phyloP scores from a whole-genome alignment of 2,113 vertebrate species.

The Mohoua ochrocephala region DNA sequence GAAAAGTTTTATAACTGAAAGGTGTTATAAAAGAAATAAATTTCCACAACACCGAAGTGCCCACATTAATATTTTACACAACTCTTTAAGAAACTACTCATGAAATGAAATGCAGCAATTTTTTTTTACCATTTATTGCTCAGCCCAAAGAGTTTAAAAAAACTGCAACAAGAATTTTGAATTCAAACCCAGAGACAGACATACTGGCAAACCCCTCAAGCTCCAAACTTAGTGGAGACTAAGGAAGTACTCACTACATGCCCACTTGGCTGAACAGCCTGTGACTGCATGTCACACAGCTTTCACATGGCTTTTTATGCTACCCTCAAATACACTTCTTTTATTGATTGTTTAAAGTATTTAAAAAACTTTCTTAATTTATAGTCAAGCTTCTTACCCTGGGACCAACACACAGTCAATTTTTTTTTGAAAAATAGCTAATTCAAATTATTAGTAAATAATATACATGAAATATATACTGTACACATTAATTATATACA shows the following conservation, averaged over 20 bases:
- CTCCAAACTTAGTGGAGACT: background rate
- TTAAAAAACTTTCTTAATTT: background rate
- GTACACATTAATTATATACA: background rate
- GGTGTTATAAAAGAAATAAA: background rate
- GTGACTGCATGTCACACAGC: background rate
- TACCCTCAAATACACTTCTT: background rate
- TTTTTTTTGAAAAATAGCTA: accelerated
- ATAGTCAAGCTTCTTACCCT: background rate
- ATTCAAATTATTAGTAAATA: background rate
- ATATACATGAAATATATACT: background rate
- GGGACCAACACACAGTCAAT: background rate
- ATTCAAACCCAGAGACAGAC: background rate
- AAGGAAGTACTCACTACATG: too few species aligned
- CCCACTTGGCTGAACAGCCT: background rate
- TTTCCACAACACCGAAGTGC: background rate
- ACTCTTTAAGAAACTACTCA: background rate
- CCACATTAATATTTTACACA: background rate
- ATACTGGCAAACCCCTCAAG: background rate
- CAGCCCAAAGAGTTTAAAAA: background rate
- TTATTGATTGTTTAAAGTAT: background rate
- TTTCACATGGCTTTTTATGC: background rate
- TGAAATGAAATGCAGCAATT: background rate
- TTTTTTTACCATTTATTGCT: background rate
- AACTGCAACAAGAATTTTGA: background rate
- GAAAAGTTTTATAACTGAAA: background rate